phyloP scores from a whole-genome alignment of 2,113 vertebrate species.

The Trachemys scripta region DNA sequence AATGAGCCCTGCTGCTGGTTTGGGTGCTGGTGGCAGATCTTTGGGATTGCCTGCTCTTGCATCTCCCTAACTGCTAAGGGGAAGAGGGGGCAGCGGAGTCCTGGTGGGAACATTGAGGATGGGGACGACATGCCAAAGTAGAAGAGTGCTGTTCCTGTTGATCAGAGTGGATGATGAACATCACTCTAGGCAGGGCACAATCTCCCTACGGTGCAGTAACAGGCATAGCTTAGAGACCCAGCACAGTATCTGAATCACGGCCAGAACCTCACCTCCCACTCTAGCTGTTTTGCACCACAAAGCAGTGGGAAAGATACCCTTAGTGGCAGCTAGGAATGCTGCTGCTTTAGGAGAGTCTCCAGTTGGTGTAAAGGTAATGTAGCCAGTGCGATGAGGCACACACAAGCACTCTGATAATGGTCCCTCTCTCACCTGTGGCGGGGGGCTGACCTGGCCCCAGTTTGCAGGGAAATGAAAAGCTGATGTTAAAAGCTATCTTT shows the following conservation, averaged over 20 bases:
- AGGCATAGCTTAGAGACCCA: neutral
- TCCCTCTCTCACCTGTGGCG: neutral
- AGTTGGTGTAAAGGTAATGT: neutral
- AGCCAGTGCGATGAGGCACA: neutral
- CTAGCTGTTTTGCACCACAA: neutral
- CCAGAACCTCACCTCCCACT: neutral
- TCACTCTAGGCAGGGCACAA: accelerated
- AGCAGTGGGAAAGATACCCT: accelerated
- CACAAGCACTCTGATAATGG: neutral
- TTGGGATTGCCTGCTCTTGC: neutral
- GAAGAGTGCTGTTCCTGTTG: accelerated
- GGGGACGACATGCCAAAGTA: neutral
- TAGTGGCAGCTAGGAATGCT: neutral
- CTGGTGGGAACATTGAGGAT: neutral
- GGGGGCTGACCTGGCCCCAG: no score
- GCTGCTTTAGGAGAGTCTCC: neutral
- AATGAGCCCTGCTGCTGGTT: constrained; percentile 30
- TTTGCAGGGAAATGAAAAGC: neutral
- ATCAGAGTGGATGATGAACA: neutral
- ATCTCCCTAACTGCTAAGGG: neutral
- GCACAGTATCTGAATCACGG: accelerated
- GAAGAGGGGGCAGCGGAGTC: constrained; percentile 1
- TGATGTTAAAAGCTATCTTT: neutral
- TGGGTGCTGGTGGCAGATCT: neutral
- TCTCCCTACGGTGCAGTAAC: neutral